These are phyloP conservation scores for Dasypus novemcinctus DNA, from an alignment of 2,113 vertebrate species.

Conservation along the genomic window DNA sequence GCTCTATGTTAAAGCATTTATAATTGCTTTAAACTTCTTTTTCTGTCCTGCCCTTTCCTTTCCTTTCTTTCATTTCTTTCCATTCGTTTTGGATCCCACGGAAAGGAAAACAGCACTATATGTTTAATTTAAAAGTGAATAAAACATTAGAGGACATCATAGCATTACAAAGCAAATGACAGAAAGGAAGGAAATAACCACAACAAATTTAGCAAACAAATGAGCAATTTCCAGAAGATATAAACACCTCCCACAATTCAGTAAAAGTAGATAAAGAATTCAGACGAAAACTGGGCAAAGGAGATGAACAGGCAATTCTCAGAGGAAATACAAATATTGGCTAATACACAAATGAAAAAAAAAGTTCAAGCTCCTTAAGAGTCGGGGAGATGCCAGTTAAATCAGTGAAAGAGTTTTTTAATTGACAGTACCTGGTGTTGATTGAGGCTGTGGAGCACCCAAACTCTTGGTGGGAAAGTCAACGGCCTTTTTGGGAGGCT, in stretches of 20 bases:
- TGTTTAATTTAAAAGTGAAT: constrained; percentile 13
- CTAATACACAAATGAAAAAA: not conserved
- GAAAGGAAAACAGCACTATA: not conserved
- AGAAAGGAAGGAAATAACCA: not conserved
- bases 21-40: not conserved
- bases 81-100: not conserved
- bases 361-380: not conserved
- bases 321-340: not conserved
- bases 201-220: not conserved
- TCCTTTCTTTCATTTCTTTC: not conserved
- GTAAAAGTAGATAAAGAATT: not conserved
- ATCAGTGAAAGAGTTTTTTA: not conserved
- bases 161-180: not conserved
- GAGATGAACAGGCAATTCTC: not conserved
- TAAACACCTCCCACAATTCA: not conserved
- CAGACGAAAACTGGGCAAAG: not conserved
- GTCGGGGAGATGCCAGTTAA: not conserved
- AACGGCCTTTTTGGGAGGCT: not conserved
- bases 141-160: not conserved
- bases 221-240: not conserved
- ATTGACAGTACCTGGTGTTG: not conserved
- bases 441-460: not conserved
- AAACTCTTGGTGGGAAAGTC: too few species aligned
- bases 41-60: not conserved
- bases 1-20: not conserved